Evolutionary conservation across 92 coral and sea anemone genomes (phyloP), one percentile per base, ranked within the genome.

Genomic region (Galaxea fascicularis): DNA sequence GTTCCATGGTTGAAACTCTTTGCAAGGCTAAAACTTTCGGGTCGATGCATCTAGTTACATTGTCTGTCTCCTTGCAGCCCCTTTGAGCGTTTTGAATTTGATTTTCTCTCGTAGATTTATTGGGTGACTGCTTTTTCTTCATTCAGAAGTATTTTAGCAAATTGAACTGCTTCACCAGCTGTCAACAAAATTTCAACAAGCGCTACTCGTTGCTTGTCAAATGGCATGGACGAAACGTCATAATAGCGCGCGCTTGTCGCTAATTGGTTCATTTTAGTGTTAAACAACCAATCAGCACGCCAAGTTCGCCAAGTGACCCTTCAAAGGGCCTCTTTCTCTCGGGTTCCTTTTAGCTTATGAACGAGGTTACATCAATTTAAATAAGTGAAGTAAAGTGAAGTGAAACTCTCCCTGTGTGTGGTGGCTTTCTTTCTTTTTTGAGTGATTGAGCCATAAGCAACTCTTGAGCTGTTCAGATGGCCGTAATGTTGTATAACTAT

Each of bases 11-110:
- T 65, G 94, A 80, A 62, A 90, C 91, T 30, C 47, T 87, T 63
- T 84, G 84, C 29, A 91, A 39, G n/a, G 94, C 91, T 59, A 84
- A 79, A 78, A 91, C 57, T 11, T 89, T 91, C 56, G 94, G 94
- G 72, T 86, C 90, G 24, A 75, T 64, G 49, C 83, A 59, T 21
- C 59, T 26, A 20, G 79, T 52, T 1, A 28, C 45, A 26, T 75
- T 52, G 15, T 30, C 69, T 46, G 85, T 22, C 26, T 73, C 89
- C 10, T 44, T 31, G 29, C 53, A 77, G 22, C 76, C 30, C 24
- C 65, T 85, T 75, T 85, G 71, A 68, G 79, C 21, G 44, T 85
- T 68, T 24, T 85, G 78, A 26, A 24, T 35, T 26, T 56, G 89
- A 53, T 67, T 70, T 67, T 69, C 83, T 52, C 31, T 47, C n/a